These are phyloP conservation scores for Emydocephalus ijimae DNA, from an alignment of 2,113 vertebrate genomes.

Conservation along the genomic window DNA sequence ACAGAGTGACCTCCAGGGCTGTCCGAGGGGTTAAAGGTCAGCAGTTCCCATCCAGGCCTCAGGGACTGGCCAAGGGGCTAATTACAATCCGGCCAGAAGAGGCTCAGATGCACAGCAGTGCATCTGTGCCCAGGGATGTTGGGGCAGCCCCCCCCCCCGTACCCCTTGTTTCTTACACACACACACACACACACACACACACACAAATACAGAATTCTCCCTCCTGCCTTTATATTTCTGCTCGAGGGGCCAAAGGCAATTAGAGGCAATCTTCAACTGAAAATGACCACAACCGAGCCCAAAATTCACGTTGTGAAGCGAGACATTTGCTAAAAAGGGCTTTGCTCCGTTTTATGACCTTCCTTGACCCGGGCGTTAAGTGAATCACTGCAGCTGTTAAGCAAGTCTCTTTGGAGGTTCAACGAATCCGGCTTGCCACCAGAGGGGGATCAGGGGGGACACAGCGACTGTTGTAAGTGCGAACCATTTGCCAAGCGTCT, in stretches of 20 bases:
- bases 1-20: not conserved
- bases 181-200: too few species aligned
- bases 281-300: not conserved
- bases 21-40: slow-evolving; percentile 3
- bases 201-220: not conserved
- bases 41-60: not conserved
- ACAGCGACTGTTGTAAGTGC: not conserved
- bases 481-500: not conserved
- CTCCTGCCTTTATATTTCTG: not conserved
- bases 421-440: not conserved
- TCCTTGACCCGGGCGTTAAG: not conserved
- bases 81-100: not conserved
- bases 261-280: not conserved
- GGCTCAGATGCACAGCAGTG: not conserved
- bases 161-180: not conserved
- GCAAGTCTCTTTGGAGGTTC: fast-evolving
- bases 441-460: not conserved
- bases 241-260: not conserved
- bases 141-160: not conserved
- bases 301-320: not conserved
- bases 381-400: not conserved
- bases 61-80: not conserved
- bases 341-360: not conserved
- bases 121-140: not conserved
- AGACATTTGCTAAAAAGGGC: not conserved